A percentile compares a stretch with the other conserved stretches of the same genome.
These are phyloP conservation scores for Panzeria rudis DNA, from an alignment of 2,888 invertebrate genomes.

Conservation along the genomic window DNA sequence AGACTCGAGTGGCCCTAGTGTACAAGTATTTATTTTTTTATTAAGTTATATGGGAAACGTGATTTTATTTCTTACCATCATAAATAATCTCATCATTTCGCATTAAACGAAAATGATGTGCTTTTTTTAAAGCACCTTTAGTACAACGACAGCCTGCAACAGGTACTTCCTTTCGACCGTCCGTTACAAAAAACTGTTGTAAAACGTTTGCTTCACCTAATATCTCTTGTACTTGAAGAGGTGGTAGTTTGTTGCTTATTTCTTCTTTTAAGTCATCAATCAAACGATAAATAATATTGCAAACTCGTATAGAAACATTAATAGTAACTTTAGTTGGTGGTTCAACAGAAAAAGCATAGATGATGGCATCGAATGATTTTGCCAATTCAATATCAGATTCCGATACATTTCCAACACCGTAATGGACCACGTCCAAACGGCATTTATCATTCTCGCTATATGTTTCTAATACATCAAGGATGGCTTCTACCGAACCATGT, in stretches of 20 bases:
- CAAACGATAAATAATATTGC: constrained; percentile 96
- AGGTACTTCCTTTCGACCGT: constrained; percentile 90
- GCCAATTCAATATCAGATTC: constrained; percentile 94
- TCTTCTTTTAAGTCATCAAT: constrained; percentile 94
- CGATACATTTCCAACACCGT: constrained; percentile 94
- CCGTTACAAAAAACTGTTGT: constrained; percentile 91
- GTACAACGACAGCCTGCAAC: constrained; percentile 95
- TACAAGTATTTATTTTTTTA: not conserved
- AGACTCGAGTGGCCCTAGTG: constrained; percentile 88
- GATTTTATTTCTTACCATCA: constrained; percentile 86
- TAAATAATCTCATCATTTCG: constrained; percentile 87
- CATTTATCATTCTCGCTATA: constrained; percentile 91
- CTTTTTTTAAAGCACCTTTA: constrained; percentile 90
- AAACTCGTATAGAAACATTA: constrained; percentile 87
- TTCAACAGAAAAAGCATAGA: constrained; percentile 95
- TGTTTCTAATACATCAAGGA: constrained; percentile 94
- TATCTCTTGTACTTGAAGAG: constrained; percentile 89
- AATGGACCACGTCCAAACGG: constrained; percentile 92
- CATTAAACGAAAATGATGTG: constrained; percentile 87
- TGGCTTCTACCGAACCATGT: constrained; percentile 97
- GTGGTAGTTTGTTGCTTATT: constrained; percentile 89
- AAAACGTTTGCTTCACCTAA: constrained; percentile 93
- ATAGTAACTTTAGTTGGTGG: constrained; percentile 82
- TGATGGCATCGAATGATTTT: constrained; percentile 89
- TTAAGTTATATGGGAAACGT: not conserved